Evolutionary conservation across 2,888 invertebrate species (phyloP).

Genomic region (Pachycephus smyrnensis): DNA sequence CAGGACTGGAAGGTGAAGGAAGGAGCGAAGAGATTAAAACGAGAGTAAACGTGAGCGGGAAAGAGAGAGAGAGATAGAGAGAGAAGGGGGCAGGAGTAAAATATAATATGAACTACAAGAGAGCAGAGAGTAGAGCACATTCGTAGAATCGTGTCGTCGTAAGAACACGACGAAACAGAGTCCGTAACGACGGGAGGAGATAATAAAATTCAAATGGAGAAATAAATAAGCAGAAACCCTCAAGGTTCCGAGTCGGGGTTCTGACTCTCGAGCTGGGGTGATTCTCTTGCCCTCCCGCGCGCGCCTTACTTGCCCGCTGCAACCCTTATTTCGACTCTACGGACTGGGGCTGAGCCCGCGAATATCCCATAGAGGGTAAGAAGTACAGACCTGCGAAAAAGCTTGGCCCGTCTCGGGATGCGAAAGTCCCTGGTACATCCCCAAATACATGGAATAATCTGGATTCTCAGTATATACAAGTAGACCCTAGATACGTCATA

Average conservation of each 20-base stretch:
- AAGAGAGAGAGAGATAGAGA: background rate
- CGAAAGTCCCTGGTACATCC: background rate
- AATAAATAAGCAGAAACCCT: slow-evolving; percentile 50
- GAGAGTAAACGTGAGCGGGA: background rate
- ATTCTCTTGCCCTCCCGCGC: slow-evolving; percentile 41
- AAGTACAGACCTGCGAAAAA: slow-evolving; percentile 42
- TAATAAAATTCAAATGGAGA: slow-evolving; percentile 66
- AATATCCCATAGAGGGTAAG: slow-evolving; percentile 44
- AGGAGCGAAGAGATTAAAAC: background rate
- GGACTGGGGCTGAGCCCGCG: slow-evolving; percentile 31
- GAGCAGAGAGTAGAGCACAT: background rate
- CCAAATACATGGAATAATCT: background rate
- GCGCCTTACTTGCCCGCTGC: slow-evolving; percentile 58
- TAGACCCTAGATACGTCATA: background rate
- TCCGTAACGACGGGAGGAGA: slow-evolving; percentile 52
- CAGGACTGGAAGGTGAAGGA: background rate
- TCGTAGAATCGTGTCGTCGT: slow-evolving; percentile 4
- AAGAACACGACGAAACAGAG: slow-evolving; percentile 8
- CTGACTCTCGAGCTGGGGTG: slow-evolving; percentile 37
- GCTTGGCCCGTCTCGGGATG: slow-evolving; percentile 22
- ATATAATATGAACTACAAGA: background rate
- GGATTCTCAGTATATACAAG: background rate
- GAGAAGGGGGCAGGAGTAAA: background rate
- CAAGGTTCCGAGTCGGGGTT: slow-evolving; percentile 38
- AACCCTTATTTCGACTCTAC: slow-evolving; percentile 59